Conservation (phyloP, 2,888 invertebrate genomes). For the Eupithecia inturbata region DNA sequence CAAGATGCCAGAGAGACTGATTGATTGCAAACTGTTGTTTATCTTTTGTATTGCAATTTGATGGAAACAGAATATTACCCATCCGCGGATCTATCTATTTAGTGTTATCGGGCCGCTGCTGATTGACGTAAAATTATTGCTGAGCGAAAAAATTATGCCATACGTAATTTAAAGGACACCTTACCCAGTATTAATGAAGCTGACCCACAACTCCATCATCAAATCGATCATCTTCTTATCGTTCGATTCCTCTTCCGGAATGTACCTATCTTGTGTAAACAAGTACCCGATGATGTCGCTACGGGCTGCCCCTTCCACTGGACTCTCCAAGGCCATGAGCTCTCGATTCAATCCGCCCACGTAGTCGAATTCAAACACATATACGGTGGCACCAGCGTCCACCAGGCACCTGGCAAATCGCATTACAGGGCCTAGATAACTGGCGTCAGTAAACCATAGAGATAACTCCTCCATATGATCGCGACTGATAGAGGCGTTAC, state of each 20-base stretch:
- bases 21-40: neutral
- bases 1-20: neutral
- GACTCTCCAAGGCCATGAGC: slow-evolving; percentile 64
- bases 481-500: slow-evolving; percentile 50
- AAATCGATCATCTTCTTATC: slow-evolving; percentile 52
- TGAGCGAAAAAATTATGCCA: slow-evolving; percentile 3
- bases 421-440: slow-evolving; percentile 63
- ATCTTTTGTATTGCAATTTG: neutral
- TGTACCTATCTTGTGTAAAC: slow-evolving; percentile 61
- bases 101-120: neutral
- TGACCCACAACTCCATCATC: slow-evolving; percentile 66
- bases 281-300: slow-evolving; percentile 83
- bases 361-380: slow-evolving; percentile 83
- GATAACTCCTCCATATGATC: slow-evolving; percentile 52
- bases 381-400: slow-evolving; percentile 72
- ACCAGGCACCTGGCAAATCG: slow-evolving; percentile 61
- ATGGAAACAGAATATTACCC: neutral
- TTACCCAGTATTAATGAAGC: slow-evolving; percentile 83
- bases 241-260: slow-evolving; percentile 41
- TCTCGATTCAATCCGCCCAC: slow-evolving; percentile 77
- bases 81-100: neutral
- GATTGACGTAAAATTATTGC: neutral
- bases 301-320: slow-evolving; percentile 75
- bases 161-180: slow-evolving; percentile 28
- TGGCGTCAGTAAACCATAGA: slow-evolving; percentile 63